Base-by-base conservation (phyloP, 1,140 invertebrate genomes). In the Atta texana region DNA sequence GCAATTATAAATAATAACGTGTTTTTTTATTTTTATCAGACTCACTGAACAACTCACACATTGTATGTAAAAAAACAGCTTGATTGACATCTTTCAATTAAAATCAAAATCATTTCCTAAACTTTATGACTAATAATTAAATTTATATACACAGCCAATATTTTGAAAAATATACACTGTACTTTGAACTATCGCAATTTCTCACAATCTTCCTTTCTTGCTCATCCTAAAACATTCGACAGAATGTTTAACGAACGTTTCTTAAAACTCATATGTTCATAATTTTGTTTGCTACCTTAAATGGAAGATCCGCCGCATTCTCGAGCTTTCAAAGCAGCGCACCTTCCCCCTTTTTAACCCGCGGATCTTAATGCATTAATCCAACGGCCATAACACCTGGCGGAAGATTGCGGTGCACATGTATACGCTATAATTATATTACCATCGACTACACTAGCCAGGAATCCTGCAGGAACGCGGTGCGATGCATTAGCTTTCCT, bases 381-480 rank as follows among this genome's bases (percentile, higher is more conserved):
- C 55, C 80, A 74, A 51, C 77, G 49, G 28, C 49, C 49, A 68
- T 80, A 80, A 55, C 28, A 49, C 18, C 80, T 49, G 69, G n/a
- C 55, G 34, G 71, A 74, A 84, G 55, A 63, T 74, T 75, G 55
- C 68, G 80, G n/a, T 16, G 39, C 44, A 61, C 53, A 51, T 21
- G 66, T 69, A 61, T 44, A 34, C 24, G 53, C 66, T 18, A 49
- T 75, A 75, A 84, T 84, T 84, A 84, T 75, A 84, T 84, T 84
- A 84, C 39, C 69, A 84, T 74, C 68, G 68, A 86, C 61, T 78
- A 34, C 55, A 14, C 28, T 64, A 53, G 34, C 85, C 68, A 21
- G 81, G 51, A 69, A 71, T 80, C 51, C 68, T 39, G 53, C 39
- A 75, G 39, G 71, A 59, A 63, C 74, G 49, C 16, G 53, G 44